Evolutionary conservation across 1,140 invertebrate genomes (phyloP).

Genomic region (Heliconius hewitsoni): DNA sequence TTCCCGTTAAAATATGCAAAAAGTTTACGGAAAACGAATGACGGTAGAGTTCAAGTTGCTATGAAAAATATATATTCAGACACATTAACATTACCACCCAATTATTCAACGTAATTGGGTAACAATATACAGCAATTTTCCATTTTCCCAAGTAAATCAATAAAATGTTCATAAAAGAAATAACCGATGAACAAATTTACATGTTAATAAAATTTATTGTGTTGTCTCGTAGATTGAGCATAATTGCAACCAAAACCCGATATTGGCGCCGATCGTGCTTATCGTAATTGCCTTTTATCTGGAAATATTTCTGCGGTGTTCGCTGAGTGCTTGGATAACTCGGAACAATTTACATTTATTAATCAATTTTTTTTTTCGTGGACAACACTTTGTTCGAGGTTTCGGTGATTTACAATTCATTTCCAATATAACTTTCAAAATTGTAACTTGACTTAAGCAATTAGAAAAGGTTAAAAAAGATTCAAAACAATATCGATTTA

Average conservation of each 20-base stretch:
- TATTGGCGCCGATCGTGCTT: constrained; percentile 21
- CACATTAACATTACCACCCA: background rate
- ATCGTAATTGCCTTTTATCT: constrained; percentile 19
- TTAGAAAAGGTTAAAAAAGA: too few species aligned
- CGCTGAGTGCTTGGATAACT: background rate
- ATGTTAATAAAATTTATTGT: constrained; percentile 58
- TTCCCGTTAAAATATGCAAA: too few species aligned
- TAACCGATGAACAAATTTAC: constrained; percentile 67
- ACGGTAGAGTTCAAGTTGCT: too few species aligned
- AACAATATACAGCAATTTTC: background rate
- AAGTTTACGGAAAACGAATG: too few species aligned
- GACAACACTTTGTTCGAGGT: background rate
- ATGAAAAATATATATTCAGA: too few species aligned
- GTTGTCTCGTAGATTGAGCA: constrained; percentile 45
- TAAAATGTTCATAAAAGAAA: constrained; percentile 58
- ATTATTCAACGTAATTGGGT: background rate
- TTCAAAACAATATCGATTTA: too few species aligned
- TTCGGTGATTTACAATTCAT: background rate
- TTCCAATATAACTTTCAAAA: too few species aligned
- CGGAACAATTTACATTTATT: background rate
- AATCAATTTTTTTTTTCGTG: background rate
- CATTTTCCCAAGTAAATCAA: constrained; percentile 50
- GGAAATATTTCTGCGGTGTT: constrained; percentile 1
- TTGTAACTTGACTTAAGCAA: too few species aligned
- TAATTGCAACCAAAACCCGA: constrained; percentile 42